These are phyloP conservation scores for Daboia siamensis DNA, from an alignment of 2,113 vertebrate genomes.

Conservation along the genomic window DNA sequence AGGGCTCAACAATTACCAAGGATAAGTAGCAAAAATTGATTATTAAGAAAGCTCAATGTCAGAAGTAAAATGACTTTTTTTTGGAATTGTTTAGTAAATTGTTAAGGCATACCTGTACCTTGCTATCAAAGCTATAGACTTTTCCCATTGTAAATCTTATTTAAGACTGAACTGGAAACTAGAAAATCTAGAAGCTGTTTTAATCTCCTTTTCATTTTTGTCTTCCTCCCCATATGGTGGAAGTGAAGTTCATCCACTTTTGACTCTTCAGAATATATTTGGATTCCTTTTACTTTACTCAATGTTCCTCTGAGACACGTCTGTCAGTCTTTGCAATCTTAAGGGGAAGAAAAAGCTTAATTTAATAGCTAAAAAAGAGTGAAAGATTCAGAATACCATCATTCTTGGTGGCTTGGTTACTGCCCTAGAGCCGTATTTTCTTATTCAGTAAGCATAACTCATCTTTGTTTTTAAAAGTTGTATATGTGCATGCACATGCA, in stretches of 20 bases:
- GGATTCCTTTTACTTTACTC: background rate
- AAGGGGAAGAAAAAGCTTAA: background rate
- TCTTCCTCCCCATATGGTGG: background rate
- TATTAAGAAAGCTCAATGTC: slow-evolving; percentile 1
- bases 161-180: background rate
- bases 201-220: background rate
- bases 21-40: background rate
- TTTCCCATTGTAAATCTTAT: background rate
- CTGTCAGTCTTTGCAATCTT: background rate
- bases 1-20: background rate
- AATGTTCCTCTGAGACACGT: background rate
- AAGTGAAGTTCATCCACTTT: background rate
- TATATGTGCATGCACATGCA: background rate
- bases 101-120: background rate
- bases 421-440: background rate
- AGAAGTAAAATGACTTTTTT: background rate
- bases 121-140: background rate
- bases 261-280: background rate
- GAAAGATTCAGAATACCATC: background rate
- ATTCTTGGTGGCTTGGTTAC: background rate
- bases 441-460: background rate
- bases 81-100: background rate
- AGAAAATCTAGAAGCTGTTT: background rate
- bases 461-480: background rate
- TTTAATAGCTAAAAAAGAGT: background rate